Evolutionary conservation across 2,888 invertebrate genomes (phyloP).

Genomic region (Uropetala carovei): DNA sequence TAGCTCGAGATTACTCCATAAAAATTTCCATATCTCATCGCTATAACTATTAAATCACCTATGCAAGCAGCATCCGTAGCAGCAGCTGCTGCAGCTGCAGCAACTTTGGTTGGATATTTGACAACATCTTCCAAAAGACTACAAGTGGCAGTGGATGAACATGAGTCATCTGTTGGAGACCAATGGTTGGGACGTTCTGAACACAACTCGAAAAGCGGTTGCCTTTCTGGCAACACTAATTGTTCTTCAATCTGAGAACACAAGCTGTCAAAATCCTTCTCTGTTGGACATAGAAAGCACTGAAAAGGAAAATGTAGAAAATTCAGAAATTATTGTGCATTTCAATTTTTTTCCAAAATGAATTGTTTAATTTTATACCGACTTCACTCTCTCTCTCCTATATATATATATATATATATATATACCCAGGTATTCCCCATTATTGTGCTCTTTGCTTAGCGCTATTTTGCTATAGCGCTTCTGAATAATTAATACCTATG

Average conservation of each 20-base stretch:
- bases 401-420: no score
- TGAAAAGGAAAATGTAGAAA: constrained; percentile 75
- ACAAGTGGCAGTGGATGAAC: constrained; percentile 14
- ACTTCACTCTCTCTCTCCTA: no score
- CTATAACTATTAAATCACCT: neutral
- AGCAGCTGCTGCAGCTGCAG: neutral
- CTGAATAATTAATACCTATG: no score
- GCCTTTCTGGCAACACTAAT: constrained; percentile 82
- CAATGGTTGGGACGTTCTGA: constrained; percentile 86
- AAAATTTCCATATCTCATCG: neutral
- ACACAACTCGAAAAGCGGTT: constrained; percentile 92
- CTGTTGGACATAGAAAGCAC: constrained; percentile 94
- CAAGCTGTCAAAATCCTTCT: constrained; percentile 87
- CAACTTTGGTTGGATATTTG: constrained; percentile 8
- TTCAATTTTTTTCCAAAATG: neutral
- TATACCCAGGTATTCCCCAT: no score
- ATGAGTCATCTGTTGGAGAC: constrained; percentile 78
- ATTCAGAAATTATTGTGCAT: neutral
- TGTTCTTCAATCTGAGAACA: constrained; percentile 83
- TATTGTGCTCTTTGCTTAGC: no score
- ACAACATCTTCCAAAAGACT: constrained; percentile 27
- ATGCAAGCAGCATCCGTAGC: constrained; percentile 27
- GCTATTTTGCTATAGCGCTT: no score
- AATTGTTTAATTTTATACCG: no score
- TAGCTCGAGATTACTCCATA: neutral